Base-by-base conservation (phyloP, 2,888 invertebrate genomes). In the Muscina levida region DNA sequence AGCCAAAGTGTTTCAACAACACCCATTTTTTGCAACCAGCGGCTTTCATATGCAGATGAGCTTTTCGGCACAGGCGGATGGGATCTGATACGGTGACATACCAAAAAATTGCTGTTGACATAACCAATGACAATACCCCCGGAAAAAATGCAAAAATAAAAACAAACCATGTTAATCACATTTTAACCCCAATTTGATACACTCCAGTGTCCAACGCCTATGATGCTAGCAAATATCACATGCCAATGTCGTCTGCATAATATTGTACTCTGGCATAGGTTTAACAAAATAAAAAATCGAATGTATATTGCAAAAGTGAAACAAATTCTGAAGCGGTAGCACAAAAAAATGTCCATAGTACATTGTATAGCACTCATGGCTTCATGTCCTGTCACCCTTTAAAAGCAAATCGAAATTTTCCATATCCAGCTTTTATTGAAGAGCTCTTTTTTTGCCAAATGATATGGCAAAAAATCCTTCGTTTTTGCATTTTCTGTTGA, bases 101-200 rank as follows among this genome's bases (percentile, higher is more conserved):
- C 42, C 56, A 59, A 75, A 77, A 80, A 82, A 67, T 72, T 82
- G 44, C 37, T 88, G 87, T 86, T 88, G 87, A 88, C 88, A 87
- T 86, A 84, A 87, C 86, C 88, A 85, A 86, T n/a, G n/a, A n/a
- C n/a, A 87, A 59, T 42, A 51, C 37, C 37, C 42, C 66, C n/a
- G n/a, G n/a, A n/a, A n/a, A 72, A 46, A 53, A 17, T 57, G 65
- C n/a, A n/a, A n/a, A n/a, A n/a, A 56, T 24, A 48, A 10, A 53
- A 24, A 65, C 53, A 74, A 74, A 66, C 86, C 86, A 86, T 86
- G 88, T 88, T 88, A 88, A 88, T 88, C 87, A 87, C 88, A 87
- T 88, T 88, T 88, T 88, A 88, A 88, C 88, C 88, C 87, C 88
- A 88, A 81, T 87, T 88, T 88, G 87, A 88, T 88, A 85, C 85